Conservation (phyloP, 1,140 invertebrate species). For the Papilio xuthus region DNA sequence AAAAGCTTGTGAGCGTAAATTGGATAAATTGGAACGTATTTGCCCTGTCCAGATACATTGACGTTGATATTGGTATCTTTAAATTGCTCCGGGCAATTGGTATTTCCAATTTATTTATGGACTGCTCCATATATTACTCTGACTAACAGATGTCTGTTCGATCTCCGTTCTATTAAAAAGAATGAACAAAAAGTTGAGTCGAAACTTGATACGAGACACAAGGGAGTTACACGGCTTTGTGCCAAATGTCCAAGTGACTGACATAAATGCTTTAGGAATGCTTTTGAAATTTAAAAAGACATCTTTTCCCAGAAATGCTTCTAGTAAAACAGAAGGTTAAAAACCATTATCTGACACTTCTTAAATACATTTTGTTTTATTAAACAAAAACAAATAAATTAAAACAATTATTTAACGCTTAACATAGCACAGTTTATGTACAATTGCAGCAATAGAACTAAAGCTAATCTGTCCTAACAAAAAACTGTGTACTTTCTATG, state of each 20-base stretch:
- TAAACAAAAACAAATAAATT: no score
- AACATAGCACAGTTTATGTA: not conserved
- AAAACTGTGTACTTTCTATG: no score
- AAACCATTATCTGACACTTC: not conserved
- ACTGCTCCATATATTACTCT: conserved; percentile 1
- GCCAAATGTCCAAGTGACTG: conserved; percentile 17
- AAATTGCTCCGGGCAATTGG: not conserved
- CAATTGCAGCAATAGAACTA: no score
- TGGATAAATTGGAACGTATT: conserved; percentile 2
- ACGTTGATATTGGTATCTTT: conserved; percentile 17
- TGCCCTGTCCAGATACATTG: not conserved
- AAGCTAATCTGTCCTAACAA: no score
- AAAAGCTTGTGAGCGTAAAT: not conserved
- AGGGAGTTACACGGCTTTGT: not conserved
- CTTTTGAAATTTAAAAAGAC: not conserved
- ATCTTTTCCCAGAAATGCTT: not conserved
- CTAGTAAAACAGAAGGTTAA: not conserved
- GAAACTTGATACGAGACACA: not conserved
- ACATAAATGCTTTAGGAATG: not conserved
- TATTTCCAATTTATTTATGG: conserved; percentile 15
- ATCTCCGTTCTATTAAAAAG: conserved; percentile 13
- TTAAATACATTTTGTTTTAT: not conserved
- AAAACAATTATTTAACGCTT: not conserved
- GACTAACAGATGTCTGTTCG: not conserved
- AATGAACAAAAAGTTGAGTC: not conserved